Base-by-base conservation (phyloP, 2,797 vertebrate species). In the Phrynocephalus vlangalii region DNA sequence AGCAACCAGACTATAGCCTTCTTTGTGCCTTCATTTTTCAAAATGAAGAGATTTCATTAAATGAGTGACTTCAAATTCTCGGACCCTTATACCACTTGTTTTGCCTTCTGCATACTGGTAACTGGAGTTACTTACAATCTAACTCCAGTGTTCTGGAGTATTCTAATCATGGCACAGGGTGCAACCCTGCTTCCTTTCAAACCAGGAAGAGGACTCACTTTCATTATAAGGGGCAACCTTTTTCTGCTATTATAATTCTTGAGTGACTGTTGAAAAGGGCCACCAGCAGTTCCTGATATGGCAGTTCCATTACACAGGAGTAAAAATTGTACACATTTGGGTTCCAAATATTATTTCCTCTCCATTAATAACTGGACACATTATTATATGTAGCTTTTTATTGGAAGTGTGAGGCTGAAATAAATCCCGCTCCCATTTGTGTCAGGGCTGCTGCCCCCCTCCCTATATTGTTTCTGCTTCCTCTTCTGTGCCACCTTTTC, bases 11-110 rank as follows among this genome's bases (percentile, higher is more conserved):
- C 5, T 18, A 63, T 63, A 95, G 93, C 95, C 72, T n/a, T 96
- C 96, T 94, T 96, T 96, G 95, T 96, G 96, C 95, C 97, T 96
- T 96, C 96, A 97, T 97, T 97, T 97, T 97, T 96, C 95, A 96
- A 96, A 95, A 97, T 94, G 95, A 97, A 96, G 95, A 96, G 95
- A 97, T 96, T 96, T 97, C 96, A 97, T 97, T 97, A 97, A 96
- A 97, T 75, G 70, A 84, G 86, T 94, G 94, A 94, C 91, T 93
- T 95, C 94, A 92, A 83, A 96, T 95, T 95, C 94, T 90, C 93
- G 93, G 93, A 95, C 93, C 95, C 91, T 87, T 89, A 94, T 95
- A 88, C 87, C 92, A 92, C 90, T 81, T 89, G 90, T 95, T 92
- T 90, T 0, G 48, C 30, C 28, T 93, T 96, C 94, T 93, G 91